These are phyloP conservation scores for Corythornis cristatus DNA, from an alignment of 2,113 vertebrate species.

Conservation along the genomic window DNA sequence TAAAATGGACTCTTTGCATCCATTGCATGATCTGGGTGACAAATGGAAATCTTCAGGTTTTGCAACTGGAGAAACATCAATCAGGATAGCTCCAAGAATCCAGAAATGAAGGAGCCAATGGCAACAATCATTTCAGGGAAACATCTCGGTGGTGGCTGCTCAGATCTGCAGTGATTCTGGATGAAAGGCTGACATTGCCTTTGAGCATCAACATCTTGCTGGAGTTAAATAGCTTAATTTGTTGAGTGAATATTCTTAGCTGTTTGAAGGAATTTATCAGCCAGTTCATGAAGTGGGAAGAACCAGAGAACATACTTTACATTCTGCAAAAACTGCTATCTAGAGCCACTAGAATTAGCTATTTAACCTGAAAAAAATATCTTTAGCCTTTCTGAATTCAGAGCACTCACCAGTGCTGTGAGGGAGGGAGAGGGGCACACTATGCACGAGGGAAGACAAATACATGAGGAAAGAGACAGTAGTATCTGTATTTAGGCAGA, in stretches of 20 bases:
- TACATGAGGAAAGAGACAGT: background rate
- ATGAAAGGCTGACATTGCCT: background rate
- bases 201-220: background rate
- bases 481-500: background rate
- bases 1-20: background rate
- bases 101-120: background rate
- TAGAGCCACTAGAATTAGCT: background rate
- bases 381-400: background rate
- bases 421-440: background rate
- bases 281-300: background rate
- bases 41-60: slow-evolving; percentile 18
- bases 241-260: background rate
- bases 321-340: background rate
- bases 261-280: background rate
- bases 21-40: background rate
- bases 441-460: background rate
- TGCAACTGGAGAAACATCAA: background rate
- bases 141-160: background rate
- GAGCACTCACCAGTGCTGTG: background rate
- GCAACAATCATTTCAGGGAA: background rate
- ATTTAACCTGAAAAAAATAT: background rate
- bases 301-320: background rate
- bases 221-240: background rate
- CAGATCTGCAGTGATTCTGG: background rate
- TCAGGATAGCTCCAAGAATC: background rate